phyloP scores from a whole-genome alignment of 2,888 invertebrate genomes.

The Drosophila infuscata region DNA sequence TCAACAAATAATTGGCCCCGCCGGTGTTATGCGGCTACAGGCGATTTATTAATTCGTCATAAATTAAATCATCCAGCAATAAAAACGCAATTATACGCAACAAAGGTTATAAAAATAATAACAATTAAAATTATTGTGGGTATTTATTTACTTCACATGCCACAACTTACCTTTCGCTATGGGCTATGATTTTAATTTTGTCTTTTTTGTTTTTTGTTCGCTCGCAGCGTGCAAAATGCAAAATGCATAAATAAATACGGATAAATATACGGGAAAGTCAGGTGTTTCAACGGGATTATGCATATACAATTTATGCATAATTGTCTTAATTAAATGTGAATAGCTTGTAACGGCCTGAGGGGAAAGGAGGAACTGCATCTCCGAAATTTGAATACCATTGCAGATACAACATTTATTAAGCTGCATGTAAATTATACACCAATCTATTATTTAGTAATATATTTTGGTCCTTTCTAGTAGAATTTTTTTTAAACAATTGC shows the following conservation, averaged over 20 bases:
- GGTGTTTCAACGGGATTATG: conserved; percentile 11
- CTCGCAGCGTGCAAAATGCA: conserved; percentile 66
- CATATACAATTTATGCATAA: conserved; percentile 2
- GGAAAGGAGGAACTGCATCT: not conserved
- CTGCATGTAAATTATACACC: not conserved
- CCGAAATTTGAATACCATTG: not conserved
- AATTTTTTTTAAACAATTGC: not conserved
- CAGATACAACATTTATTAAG: not conserved
- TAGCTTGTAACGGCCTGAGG: not conserved
- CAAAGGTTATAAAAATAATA: conserved; percentile 26
- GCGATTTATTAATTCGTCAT: conserved; percentile 38
- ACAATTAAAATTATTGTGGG: conserved; percentile 6
- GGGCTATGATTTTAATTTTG: not conserved
- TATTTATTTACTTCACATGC: conserved; percentile 23
- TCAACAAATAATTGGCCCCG: conserved; percentile 19
- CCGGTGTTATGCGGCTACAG: conserved; percentile 15
- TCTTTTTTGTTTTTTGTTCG: conserved; percentile 9
- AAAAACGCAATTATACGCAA: conserved; percentile 58
- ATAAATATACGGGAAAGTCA: conserved; percentile 24
- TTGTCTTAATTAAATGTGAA: conserved; percentile 15
- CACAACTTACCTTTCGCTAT: conserved; percentile 58
- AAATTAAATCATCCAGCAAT: conserved; percentile 62
- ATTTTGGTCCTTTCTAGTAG: not conserved
- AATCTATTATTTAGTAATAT: not conserved
- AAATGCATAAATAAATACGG: conserved; percentile 37